Conservation (phyloP, 1,140 invertebrate genomes). For the Gryllus bimaculatus region DNA sequence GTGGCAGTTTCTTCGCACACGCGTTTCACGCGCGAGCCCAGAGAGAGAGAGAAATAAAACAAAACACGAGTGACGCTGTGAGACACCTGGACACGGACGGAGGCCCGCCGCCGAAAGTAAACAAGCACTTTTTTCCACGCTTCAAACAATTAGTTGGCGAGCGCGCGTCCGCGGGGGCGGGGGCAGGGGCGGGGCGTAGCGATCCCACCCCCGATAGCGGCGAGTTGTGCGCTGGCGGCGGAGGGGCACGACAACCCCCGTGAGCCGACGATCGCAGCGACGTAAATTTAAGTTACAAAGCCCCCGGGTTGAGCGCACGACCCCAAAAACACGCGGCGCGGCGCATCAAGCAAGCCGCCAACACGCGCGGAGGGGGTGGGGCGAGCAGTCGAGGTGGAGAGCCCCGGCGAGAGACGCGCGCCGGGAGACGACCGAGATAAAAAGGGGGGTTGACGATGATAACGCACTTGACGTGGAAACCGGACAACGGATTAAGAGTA, state of each 20-base stretch:
- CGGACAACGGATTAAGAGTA: conserved; percentile 3
- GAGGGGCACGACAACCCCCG: not conserved
- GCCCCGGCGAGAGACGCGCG: not conserved
- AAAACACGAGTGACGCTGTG: too few relatives aligned
- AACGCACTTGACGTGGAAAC: not conserved
- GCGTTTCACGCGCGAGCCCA: too few relatives aligned
- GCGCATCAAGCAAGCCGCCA: not conserved
- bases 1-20: too few relatives aligned
- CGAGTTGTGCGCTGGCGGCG: not conserved
- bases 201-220: not conserved
- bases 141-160: conserved; percentile 1
- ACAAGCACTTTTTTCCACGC: not conserved
- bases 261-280: not conserved
- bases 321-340: not conserved
- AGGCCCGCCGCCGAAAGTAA: not conserved
- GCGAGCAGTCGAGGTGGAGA: not conserved
- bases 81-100: too few relatives aligned
- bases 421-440: not conserved
- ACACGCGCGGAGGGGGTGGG: not conserved
- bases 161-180: too few relatives aligned
- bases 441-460: conserved; percentile 3
- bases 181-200: too few relatives aligned
- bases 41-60: too few relatives aligned
- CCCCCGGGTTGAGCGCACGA: not conserved
- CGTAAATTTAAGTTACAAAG: conserved; percentile 5